Percentiles rank a stretch among this genome's conserved stretches.
Evolutionary conservation across 2,888 invertebrate genomes (phyloP).

Genomic region (Synergus laeviventris): DNA sequence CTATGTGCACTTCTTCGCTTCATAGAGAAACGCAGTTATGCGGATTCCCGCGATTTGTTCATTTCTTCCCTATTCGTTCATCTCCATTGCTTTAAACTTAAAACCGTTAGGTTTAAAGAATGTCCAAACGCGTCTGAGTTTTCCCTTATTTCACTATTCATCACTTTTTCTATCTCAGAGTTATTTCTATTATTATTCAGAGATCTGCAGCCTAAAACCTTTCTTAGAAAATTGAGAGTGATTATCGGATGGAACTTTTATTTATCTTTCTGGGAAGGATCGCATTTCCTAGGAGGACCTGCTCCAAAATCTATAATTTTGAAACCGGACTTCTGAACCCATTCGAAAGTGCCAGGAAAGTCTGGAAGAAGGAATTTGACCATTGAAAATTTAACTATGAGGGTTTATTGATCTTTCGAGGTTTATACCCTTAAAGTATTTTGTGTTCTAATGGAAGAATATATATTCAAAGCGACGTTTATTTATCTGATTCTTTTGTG

Average conservation of each 20-base stretch:
- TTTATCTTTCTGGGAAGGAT: neutral
- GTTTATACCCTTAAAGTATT: neutral
- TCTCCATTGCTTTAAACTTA: neutral
- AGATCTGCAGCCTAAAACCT: no score
- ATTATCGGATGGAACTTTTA: neutral
- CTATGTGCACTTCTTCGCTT: conserved; percentile 28
- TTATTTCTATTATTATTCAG: no score
- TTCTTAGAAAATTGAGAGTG: conserved; percentile 3
- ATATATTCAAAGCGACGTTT: neutral
- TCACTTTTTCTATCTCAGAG: neutral
- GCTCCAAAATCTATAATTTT: neutral
- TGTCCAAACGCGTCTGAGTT: neutral
- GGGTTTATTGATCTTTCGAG: neutral
- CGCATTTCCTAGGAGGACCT: neutral
- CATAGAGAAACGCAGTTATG: neutral
- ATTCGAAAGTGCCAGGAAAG: no score
- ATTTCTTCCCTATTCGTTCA: neutral
- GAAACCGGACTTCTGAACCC: neutral
- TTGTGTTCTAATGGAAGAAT: neutral
- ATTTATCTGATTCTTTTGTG: neutral
- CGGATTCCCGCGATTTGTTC: conserved; percentile 9
- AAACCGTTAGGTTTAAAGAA: neutral
- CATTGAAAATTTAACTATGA: neutral
- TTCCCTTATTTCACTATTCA: neutral
- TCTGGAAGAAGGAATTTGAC: neutral